Evolutionary conservation across 2,888 invertebrate species (phyloP).

Genomic region (Plemyria rubiginata): DNA sequence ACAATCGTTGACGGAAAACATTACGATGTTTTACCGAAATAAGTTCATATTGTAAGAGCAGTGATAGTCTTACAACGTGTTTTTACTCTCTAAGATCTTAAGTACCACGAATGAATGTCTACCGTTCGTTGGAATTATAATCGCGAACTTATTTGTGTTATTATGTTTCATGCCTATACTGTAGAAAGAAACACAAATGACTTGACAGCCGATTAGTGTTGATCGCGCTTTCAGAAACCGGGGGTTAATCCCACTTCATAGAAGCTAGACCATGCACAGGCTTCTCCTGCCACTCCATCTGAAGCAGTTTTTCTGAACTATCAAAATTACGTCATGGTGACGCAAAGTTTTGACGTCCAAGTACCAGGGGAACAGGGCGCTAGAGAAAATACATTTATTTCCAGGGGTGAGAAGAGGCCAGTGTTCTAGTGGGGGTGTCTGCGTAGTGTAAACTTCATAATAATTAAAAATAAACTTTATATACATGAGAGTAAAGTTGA

Average conservation of each 20-base stretch:
- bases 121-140: no score
- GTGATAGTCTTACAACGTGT: no score
- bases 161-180: no score
- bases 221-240: no score
- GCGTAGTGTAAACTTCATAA: constrained; percentile 3
- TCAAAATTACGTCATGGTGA: constrained; percentile 16
- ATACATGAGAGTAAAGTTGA: not conserved
- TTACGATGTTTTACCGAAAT: no score
- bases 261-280: not conserved
- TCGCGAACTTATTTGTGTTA: no score
- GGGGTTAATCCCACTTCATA: not conserved
- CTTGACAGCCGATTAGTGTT: no score
- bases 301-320: not conserved
- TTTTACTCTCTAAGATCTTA: no score
- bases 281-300: not conserved
- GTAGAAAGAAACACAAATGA: no score
- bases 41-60: no score
- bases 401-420: not conserved
- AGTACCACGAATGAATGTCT: no score
- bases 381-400: not conserved
- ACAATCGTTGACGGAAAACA: no score
- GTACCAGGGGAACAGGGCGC: constrained; percentile 10
- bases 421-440: not conserved
- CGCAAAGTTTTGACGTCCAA: constrained; percentile 9
- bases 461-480: constrained; percentile 6